Base-by-base conservation (phyloP, 2,888 invertebrate species). In the Volucella inflata region DNA sequence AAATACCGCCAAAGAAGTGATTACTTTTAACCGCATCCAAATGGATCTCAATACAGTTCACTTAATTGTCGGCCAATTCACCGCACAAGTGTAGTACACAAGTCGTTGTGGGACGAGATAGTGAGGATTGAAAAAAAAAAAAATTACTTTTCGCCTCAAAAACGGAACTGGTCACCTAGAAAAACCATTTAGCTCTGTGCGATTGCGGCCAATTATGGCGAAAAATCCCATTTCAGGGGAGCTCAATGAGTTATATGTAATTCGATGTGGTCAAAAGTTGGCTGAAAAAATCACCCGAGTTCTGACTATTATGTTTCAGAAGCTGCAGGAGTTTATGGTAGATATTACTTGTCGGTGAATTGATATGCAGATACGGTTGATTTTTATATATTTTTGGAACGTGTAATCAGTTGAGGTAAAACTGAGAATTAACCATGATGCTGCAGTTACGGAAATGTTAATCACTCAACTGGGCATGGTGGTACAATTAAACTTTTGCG, bases 141-240 rank as follows among this genome's bases (percentile, higher is more conserved):
- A 82, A 71, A 82, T 71, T 67, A 60, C 51, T 57, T 53, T 71
- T 72, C 53, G 59, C 71, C 64, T 67, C 67, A 48, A 77, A 77
- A 71, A 48, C 36, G 71, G 77, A 82, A 77, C 71, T 77, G 77
- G 77, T 77, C 60, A 77, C 71, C 72, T 60, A 67, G 77, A 60
- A 82, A 67, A 77, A 71, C 65, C 76, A 76, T 76, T 81, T 65
- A 64, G 38, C 38, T 81, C 46, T 67, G 67, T 51, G 36, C 48
- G 62, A 77, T 55, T 53, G 59, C 53, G 30, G 62, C 16, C 42
- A 17, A 6, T 30, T 30, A 72, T 59, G 21, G 36, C 53, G 53
- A 40, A 60, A 77, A 77, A 72, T 82, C 16, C 50, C 40, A 67
- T 59, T 65, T 82, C 55, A 71, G 59, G 65, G 42, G 42, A 38